Conservation (phyloP, 2,113 vertebrate genomes). For the Hemibagrus wyckioides region DNA sequence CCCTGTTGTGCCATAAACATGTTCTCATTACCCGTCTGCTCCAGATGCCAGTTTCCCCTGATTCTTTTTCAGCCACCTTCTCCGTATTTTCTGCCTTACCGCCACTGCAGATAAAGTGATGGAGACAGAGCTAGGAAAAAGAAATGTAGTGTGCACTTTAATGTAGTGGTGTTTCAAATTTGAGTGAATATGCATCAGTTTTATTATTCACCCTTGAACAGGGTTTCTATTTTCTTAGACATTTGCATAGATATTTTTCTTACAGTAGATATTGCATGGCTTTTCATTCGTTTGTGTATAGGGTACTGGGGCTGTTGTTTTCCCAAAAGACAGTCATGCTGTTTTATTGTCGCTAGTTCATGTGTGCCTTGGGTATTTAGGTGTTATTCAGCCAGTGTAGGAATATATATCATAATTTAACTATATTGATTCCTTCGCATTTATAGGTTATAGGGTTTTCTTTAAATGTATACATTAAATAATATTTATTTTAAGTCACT, state of each 20-base stretch:
- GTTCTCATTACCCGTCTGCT: neutral
- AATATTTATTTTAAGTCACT: neutral
- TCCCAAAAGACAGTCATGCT: neutral
- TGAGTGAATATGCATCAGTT: neutral
- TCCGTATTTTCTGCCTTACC: neutral
- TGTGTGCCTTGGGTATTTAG: neutral
- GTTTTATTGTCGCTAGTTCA: neutral
- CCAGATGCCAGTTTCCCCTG: conserved; percentile 6
- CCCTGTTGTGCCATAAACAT: conserved; percentile 35
- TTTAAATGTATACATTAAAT: neutral
- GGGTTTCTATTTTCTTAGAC: neutral
- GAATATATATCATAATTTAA: neutral
- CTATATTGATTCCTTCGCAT: neutral
- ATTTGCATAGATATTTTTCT: neutral
- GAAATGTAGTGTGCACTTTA: neutral
- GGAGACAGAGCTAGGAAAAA: too few species aligned
- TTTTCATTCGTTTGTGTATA: neutral
- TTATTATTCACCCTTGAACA: neutral
- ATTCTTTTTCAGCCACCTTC: neutral
- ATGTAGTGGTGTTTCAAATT: neutral
- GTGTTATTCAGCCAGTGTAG: neutral
- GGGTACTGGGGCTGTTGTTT: neutral
- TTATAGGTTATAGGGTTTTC: neutral
- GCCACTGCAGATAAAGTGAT: neutral
- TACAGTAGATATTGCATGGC: neutral